Base-by-base conservation (phyloP, 2,113 vertebrate species). In the Mastomys natalensis region DNA sequence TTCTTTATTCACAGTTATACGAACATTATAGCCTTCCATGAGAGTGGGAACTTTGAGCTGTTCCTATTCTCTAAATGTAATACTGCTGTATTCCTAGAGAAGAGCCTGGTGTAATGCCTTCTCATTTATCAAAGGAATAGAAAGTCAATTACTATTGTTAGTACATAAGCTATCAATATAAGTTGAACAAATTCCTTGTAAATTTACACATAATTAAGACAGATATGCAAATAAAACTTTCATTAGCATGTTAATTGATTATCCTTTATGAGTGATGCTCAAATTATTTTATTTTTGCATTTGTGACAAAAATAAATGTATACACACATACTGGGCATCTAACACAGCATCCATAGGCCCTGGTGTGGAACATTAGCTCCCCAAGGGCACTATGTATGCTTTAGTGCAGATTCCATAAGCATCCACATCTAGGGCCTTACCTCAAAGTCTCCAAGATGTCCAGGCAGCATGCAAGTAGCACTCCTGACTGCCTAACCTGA, bases 81-180 rank as follows among this genome's bases (percentile, higher is more conserved):
- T 26, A 13, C 6, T 21, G 34, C 90, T 87, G 17, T 37, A 19
- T 86, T 66, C 11, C 40, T 34, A 51, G 80, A 62, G 26, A 1
- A 62, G n/a, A 84, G 40, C 55, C 12, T 60, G 55, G 12, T 82
- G n/a, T 2, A 60, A 37, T 29, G 58, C 40, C 81, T 84, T 58
- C 70, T 95, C 84, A 19, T 58, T 77, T 93, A 51, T n/a, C 78
- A 70, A 93, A 68, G 89, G 51, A 90, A 43, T 77, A 58, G 70
- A 74, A 22, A 91, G 22, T 1, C 37, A 95, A 17, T 86, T 93
- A 86, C 89, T 22, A 87, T 62, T 95, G 53, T 40, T 66, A 60
- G 12, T 70, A 53, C 31, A 48, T 62, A 70, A 34, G 74, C 74
- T 78, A 24, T 88, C 89, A 87, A 86, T 37, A 11, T 51, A 40